These are phyloP conservation scores for Kryphioiulus occultus DNA, from an alignment of 2,888 invertebrate species.

Conservation along the genomic window DNA sequence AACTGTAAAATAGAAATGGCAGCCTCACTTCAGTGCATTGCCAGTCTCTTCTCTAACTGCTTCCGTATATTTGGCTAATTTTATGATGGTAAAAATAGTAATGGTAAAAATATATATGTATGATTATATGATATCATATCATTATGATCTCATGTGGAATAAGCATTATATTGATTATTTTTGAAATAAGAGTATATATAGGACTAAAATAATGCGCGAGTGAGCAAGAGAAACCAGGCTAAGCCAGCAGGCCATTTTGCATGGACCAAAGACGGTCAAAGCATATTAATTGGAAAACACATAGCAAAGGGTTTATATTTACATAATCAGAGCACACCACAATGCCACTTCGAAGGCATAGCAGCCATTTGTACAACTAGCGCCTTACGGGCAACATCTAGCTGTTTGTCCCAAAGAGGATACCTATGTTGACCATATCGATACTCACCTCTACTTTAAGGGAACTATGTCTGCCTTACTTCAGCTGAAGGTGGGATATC, in stretches of 20 bases:
- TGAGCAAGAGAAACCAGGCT: neutral
- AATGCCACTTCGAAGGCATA: neutral
- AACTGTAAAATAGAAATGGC: neutral
- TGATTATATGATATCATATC: neutral
- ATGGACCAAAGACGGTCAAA: neutral
- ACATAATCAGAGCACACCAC: neutral
- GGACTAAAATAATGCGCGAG: neutral
- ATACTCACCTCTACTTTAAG: slow-evolving; percentile 20
- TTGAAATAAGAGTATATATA: neutral
- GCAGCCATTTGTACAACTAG: neutral
- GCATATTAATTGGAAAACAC: neutral
- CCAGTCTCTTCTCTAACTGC: neutral
- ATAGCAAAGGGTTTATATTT: neutral
- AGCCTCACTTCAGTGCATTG: neutral
- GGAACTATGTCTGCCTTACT: neutral
- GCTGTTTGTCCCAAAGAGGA: neutral
- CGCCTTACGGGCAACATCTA: neutral
- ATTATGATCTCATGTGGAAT: neutral
- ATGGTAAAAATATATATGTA: neutral
- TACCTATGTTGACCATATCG: neutral
- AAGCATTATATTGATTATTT: neutral
- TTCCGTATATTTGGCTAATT: neutral
- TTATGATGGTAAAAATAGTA: neutral
- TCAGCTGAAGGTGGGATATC: neutral
- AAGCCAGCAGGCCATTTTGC: neutral